Evolutionary conservation across 1,140 invertebrate species (phyloP), one percentile per base, ranked within the genome.

Genomic region (Drosophila lacertosa): DNA sequence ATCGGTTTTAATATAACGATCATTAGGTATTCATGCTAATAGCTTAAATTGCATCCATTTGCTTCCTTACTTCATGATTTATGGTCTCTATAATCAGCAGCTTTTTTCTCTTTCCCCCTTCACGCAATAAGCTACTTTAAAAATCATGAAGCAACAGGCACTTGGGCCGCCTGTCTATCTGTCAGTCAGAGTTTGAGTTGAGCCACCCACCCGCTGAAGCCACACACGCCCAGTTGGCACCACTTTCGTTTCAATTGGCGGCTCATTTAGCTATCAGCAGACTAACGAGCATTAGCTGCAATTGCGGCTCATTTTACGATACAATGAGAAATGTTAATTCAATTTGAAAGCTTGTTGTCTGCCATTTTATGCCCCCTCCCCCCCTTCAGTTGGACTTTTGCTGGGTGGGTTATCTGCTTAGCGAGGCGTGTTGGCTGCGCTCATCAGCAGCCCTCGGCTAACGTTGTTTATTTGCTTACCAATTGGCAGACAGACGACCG

Each of bases 391-490:
- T 39, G 22, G 6, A 32, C 13, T 42, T 37, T 35, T n/a, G 37
- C 29, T 40, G 11, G 22, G n/a, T 5, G 20, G 47, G 44, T 53
- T 68, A 53, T 53, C 60, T 57, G 51, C 15, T 69, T 69, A 42
- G 50, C 59, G 50, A 55, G 15, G 66, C 66, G 50, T 69, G n/a
- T n/a, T n/a, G n/a, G n/a, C n/a, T n/a, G 50, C 59, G 33, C 44
- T 65, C 42, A 65, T 32, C 63, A 65, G 47, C 42, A 15, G 35
- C 13, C 10, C 7, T n/a, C 32, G 29, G 29, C 24, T 39, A 64
- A 65, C 35, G 57, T 65, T 86, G 73, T 84, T 86, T 84, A 81
- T 84, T 84, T 86, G 81, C 81, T 72, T 86, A 77, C 73, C 81
- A 86, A 84, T 83, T 76, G 76, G 76, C 79, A 67, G 51, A 45